These are phyloP conservation scores for Prunella fulvescens DNA, from an alignment of 2,113 vertebrate species.

Conservation along the genomic window DNA sequence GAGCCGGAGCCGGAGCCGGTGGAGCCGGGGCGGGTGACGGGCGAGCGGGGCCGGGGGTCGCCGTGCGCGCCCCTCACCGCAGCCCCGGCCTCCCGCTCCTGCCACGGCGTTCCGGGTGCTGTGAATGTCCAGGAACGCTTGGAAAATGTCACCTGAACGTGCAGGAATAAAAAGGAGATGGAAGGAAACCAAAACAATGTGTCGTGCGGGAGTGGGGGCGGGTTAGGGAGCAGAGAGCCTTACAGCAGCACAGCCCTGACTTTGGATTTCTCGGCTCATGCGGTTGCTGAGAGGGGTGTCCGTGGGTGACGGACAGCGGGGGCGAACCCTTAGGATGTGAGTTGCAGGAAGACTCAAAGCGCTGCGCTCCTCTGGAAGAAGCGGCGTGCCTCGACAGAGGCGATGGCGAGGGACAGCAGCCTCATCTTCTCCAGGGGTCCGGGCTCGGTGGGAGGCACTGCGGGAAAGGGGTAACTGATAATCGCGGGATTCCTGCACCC, in stretches of 20 bases:
- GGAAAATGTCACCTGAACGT: neutral
- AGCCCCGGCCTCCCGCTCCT: no score
- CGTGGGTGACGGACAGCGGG: neutral
- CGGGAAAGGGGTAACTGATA: neutral
- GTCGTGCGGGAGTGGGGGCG: rapidly evolving
- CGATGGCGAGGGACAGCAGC: neutral
- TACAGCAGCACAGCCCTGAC: rapidly evolving
- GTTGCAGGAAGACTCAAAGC: neutral
- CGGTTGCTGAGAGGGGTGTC: neutral
- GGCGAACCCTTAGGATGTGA: rapidly evolving
- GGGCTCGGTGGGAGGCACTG: neutral
- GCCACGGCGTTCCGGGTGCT: neutral
- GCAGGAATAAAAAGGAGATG: neutral
- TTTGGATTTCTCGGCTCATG: neutral
- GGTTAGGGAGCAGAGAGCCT: neutral
- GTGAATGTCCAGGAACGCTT: neutral
- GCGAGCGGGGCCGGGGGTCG: no score
- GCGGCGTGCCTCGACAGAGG: neutral
- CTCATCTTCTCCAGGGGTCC: neutral
- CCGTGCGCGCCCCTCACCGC: no score
- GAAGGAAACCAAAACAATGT: neutral
- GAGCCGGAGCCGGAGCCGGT: no score
- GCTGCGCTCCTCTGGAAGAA: neutral
- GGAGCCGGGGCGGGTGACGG: no score
- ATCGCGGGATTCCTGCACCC: neutral